Conservation (phyloP, 2,888 invertebrate genomes). For the Pherbina coryleti region DNA sequence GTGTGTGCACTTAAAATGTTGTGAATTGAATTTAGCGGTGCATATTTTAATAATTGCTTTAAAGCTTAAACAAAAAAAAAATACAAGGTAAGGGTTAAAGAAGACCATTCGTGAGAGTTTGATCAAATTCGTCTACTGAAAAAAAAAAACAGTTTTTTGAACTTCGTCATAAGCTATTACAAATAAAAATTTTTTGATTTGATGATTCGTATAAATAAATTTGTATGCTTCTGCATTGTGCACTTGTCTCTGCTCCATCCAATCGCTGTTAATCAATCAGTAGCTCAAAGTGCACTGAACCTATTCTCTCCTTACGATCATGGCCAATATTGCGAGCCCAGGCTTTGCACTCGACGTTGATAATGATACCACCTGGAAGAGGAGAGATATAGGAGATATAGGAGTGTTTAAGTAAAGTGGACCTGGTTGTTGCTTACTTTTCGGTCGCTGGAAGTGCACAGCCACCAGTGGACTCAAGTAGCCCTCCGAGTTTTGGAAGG, state of each 20-base stretch:
- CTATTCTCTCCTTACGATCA: conserved; percentile 77
- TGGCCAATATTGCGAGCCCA: conserved; percentile 79
- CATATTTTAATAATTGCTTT: too few relatives aligned
- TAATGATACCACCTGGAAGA: conserved; percentile 71
- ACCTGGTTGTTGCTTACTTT: conserved; percentile 75
- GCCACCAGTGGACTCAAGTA: conserved; percentile 91
- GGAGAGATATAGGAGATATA: not conserved
- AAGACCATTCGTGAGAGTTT: too few relatives aligned
- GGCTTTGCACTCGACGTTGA: conserved; percentile 79
- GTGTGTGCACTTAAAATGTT: too few relatives aligned
- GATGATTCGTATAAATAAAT: conserved; percentile 19
- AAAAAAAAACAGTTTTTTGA: too few relatives aligned
- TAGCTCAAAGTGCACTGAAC: conserved; percentile 81
- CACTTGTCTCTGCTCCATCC: not conserved
- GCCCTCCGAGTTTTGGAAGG: conserved; percentile 87
- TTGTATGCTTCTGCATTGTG: not conserved
- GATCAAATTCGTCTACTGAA: too few relatives aligned
- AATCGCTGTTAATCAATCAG: conserved; percentile 71
- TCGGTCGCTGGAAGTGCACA: conserved; percentile 85
- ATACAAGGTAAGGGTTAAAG: too few relatives aligned
- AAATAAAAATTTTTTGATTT: not conserved
- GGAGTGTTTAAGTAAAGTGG: not conserved
- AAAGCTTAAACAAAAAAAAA: too few relatives aligned
- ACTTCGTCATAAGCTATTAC: too few relatives aligned
- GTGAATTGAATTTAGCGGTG: too few relatives aligned